Conservation (phyloP, 1,140 invertebrate species). For the Drosophila suzukii region DNA sequence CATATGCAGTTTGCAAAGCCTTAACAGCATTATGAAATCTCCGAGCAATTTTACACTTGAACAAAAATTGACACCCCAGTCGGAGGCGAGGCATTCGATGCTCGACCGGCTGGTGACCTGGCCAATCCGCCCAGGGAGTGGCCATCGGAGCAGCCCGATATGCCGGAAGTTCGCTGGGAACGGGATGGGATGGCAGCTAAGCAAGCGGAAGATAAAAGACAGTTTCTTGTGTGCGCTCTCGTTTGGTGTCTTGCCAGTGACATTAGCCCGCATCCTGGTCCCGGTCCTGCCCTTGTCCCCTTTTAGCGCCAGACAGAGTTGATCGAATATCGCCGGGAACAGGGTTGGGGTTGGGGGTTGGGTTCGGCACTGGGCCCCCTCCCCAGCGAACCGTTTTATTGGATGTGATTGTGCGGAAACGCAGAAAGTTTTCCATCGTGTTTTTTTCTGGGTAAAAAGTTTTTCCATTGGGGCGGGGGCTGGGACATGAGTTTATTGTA, state of each 20-base stretch:
- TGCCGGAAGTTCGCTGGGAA: constrained; percentile 1
- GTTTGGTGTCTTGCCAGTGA: constrained; percentile 59
- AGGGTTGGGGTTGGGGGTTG: neutral
- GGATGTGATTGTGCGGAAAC: constrained; percentile 82
- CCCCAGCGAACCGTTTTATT: constrained; percentile 76
- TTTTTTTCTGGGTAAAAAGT: constrained; percentile 49
- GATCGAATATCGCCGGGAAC: constrained; percentile 58
- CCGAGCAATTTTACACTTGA: constrained; percentile 81
- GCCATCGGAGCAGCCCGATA: neutral
- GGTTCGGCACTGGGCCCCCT: constrained; percentile 9
- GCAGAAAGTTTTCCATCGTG: constrained; percentile 61
- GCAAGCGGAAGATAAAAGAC: constrained; percentile 79
- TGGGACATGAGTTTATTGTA: constrained; percentile 58
- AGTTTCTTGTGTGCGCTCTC: constrained; percentile 45
- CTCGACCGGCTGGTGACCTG: constrained; percentile 24
- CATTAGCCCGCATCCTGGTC: constrained; percentile 53
- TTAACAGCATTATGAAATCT: constrained; percentile 81
- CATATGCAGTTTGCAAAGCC: constrained; percentile 58
- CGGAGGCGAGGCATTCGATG: neutral
- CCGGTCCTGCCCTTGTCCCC: neutral
- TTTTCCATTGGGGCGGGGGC: constrained; percentile 32
- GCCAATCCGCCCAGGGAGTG: neutral
- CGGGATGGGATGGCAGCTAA: constrained; percentile 46
- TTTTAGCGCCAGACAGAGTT: constrained; percentile 49
- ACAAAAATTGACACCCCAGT: constrained; percentile 75